Evolutionary conservation across 2,888 invertebrate genomes (phyloP), one percentile per base, ranked within the genome.

Genomic region (Megaustenia siamemsis): DNA sequence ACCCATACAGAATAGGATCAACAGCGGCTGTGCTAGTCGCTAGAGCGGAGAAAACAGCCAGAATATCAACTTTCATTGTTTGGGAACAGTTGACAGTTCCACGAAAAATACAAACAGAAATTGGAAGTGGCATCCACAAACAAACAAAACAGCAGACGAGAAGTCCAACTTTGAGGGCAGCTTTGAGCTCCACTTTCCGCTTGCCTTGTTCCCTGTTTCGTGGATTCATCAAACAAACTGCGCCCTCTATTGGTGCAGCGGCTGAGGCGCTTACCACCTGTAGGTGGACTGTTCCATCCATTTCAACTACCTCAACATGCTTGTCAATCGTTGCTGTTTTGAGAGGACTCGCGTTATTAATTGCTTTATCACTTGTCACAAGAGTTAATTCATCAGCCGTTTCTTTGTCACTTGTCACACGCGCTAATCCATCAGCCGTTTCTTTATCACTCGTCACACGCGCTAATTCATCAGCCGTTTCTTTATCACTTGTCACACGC

Each of bases 191-290:
- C 32, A 92, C 90, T 73, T 87, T 86, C 18, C 92, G 85, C 76
- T 88, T 87, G 0, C 92, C 92, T n/a, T 87, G 88, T 45, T 89
- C 87, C 73, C 85, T 89, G 84, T 90, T 92, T 38, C 88, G 86
- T 10, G 86, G 86, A 81, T 89, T 91, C 90, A 91, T 89, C 0
- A 91, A 89, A 85, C 92, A 92, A 40, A 92, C 90, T 6, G 88
- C 89, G 0, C 92, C 92, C 1, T 89, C 89, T 18, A 91, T 88
- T 2, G 87, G 78, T 0, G 82, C 63, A 0, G 76, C 43, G 28
- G 18, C 35, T 35, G 8, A 8, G 8, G 45, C 32, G 28, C 35
- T 49, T 2, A 85, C 60, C 5, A 56, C 10, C 38, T 87, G 77
- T 66, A 86, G 84, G 35, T 89, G 87, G 1, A 89, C 89, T 18